Evolutionary conservation across 2,888 invertebrate genomes (phyloP), one percentile per base, ranked within the genome.

Genomic region (Ryuthela nishihirai): DNA sequence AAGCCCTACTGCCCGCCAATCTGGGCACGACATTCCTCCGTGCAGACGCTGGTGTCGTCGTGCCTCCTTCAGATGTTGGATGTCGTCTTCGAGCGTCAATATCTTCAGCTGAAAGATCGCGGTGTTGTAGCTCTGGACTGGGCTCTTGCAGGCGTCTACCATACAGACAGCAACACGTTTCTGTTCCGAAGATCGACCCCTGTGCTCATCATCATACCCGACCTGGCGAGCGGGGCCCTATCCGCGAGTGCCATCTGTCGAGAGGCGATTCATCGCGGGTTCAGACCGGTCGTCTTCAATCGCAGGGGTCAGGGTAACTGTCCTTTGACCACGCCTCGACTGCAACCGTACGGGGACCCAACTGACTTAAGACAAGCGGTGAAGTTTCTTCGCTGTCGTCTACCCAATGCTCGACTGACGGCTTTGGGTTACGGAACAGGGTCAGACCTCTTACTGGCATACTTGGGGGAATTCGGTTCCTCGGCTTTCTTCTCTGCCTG

Each of bases 101-200:
- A 69, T 49, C 45, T 72, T 24, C 68, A 70, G 53, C 64, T 72
- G 66, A 65, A 67, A 38, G 72, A 72, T 54, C 62, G 61, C 25
- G 72, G 72, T 10, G 63, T 71, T 4, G 68, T 72, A 17, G 70
- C 71, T 2, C 56, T 72, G 34, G 72, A 72, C 61, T 72, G 72
- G 72, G 34, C 43, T 6, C 12, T 60, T 50, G 38, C 48, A 10
- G 10, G 20, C 6, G n/a, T n/a, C n/a, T n/a, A n/a, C n/a, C n/a
- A n/a, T n/a, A n/a, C n/a, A n/a, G 25, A 20, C 10, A 20, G 18
- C 9, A 17, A 9, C 6, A 20, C 20, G 3, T 20, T 15, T 20
- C 40, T 62, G 15, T 62, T 64, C 6, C 54, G 66, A 25, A n/a
- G n/a, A n/a, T 55, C 45, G 12, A 65, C 65, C 44, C 67, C 69